Base-by-base conservation (phyloP, 1,140 invertebrate species). In the Centruroides vittatus region DNA sequence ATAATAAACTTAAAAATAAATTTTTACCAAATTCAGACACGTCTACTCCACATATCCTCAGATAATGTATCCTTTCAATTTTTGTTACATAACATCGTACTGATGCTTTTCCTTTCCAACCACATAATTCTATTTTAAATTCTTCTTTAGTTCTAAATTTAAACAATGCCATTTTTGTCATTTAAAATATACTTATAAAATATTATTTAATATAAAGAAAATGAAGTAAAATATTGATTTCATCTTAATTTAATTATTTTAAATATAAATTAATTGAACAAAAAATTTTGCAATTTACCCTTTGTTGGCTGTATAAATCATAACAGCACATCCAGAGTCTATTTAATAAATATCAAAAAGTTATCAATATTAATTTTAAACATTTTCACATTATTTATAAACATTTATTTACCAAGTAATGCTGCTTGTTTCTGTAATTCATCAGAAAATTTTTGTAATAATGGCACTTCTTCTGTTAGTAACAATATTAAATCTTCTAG, bases 91-190 rank as follows among this genome's bases (percentile, higher is more conserved):
- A 97, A 12, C 86, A 88, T 47, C 91, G 79, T 35, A 93, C 72
- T 6, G 89, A 90, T 61, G 82, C 83, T 9, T 82, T 86, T n/a
- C 93, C 93, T 67, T 85, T 81, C 91, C 93, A 96, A 0, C 90
- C 92, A 58, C 90, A 89, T 51, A 95, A 73, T 36, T 83, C 78
- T 35, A 94, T 74, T 23, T 68, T 63, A 60, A 73, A 73, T 41
- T 68, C 63, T 58, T 61, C 63, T 4, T 60, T 54, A 10, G 47
- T 23, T 11, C 60, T 60, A 49, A 6, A 23, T 53, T 23, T 34
- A 7, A 34, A 23, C 51, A 53, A 53, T 53, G 23, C 8, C 5
- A 53, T 53, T 35, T 53, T 53, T 23, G 13, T 53, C n/a, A n/a
- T 53, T 23, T 5, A 36, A 34, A 23, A 34, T 23, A 23, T 23